Conservation (phyloP, 2,888 invertebrate genomes). For the Camponotus fellah region DNA sequence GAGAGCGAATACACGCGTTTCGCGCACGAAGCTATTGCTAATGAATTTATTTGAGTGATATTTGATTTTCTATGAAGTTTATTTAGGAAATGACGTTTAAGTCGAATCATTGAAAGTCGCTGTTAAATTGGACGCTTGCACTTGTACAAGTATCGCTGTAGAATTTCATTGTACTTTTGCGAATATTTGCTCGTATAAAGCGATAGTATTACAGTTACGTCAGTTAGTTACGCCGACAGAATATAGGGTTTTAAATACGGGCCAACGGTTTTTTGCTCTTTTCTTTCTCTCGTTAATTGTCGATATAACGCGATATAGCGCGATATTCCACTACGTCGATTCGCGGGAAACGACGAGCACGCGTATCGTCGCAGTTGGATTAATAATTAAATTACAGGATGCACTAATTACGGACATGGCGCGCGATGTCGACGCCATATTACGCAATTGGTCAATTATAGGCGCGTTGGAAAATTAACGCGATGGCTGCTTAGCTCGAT, state of each 20-base stretch:
- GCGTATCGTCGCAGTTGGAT: conserved; percentile 67
- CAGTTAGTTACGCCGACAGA: conserved; percentile 31
- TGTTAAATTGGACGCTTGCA: conserved; percentile 17
- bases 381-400: conserved; percentile 72
- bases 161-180: not conserved
- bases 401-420: conserved; percentile 65
- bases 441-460: conserved; percentile 58
- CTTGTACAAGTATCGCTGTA: not conserved
- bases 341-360: conserved; percentile 40
- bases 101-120: conserved; percentile 23
- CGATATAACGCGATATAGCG: conserved; percentile 54
- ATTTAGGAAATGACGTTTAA: conserved; percentile 14
- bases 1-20: not conserved
- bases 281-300: conserved; percentile 20
- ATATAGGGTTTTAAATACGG: conserved; percentile 18
- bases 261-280: conserved; percentile 62
- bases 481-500: conserved; percentile 22
- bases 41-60: conserved; percentile 13
- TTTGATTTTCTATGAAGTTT: not conserved
- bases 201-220: conserved; percentile 34
- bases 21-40: conserved; percentile 10
- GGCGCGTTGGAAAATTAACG: conserved; percentile 51
- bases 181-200: conserved; percentile 21
- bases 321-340: conserved; percentile 57
- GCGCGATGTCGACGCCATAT: conserved; percentile 40